Evolutionary conservation across 2,797 vertebrate genomes (phyloP), one percentile per base, ranked within the genome.

Genomic region (Huso huso): DNA sequence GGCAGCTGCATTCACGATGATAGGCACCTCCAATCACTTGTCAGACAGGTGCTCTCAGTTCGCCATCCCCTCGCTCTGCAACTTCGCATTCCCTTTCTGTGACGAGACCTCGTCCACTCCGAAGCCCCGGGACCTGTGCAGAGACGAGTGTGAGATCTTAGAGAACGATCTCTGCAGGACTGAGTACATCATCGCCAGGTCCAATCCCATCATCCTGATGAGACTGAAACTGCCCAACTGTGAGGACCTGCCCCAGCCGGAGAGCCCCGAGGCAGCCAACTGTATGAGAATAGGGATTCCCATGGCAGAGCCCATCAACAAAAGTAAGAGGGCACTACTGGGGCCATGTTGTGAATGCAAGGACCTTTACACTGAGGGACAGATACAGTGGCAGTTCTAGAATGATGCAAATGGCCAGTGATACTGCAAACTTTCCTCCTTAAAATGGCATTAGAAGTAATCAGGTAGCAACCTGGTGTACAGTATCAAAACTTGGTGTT

Each of bases 1-100:
- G 78, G 4, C 88, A 99, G 96, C 95, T 6, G 96, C 96, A 65
- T 98, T 99, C 89, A 99, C 96, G 74, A 99, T 99, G 96, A 99
- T 99, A 12, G 96, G 96, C 74, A 97, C 96, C 0, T 97, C 96
- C 79, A 98, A 94, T 79, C 96, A 99, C 63, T 77, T 99, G 65
- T 98, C 96, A 0, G 96, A 99, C 15, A 95, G 96, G 18, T 99
- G 96, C 73, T 99, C 96, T 1, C 93, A 95, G 90, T 99, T 97
- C 0, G 96, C 96, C 75, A 99, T 99, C 72, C 96, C 96, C 0
- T 99, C 95, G 0, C 87, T 99, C 63, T 99, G 97, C 82, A 96
- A 99, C 86, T 99, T 97, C 0, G 97, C 95, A 78, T 99, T 99
- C 81, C 96, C 96, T 0, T 94, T 95, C 18, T 99, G 97, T 0